Evolutionary conservation across 2,888 invertebrate genomes (phyloP).

Genomic region (Esperia sulphurella): DNA sequence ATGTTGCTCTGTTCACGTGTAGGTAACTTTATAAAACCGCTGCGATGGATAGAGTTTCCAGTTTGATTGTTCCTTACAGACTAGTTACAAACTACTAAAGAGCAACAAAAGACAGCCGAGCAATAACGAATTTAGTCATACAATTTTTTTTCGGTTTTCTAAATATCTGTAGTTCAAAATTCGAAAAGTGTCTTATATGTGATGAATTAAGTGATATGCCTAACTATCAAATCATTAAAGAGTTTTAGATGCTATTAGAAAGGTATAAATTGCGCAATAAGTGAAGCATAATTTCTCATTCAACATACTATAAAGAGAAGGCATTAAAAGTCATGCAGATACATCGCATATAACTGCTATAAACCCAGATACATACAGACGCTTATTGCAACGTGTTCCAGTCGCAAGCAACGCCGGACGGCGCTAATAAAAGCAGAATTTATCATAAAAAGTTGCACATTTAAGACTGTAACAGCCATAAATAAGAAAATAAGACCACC

Average conservation of each 20-base stretch:
- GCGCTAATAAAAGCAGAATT: conserved; percentile 60
- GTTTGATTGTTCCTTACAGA: too few species aligned
- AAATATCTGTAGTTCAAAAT: too few species aligned
- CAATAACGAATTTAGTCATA: too few species aligned
- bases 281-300: conserved; percentile 26
- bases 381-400: conserved; percentile 36
- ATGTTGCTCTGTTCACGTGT: too few species aligned
- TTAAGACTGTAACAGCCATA: conserved; percentile 66
- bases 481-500: conserved; percentile 70
- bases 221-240: conserved; percentile 2
- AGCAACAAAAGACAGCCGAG: too few species aligned
- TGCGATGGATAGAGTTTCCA: too few species aligned
- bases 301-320: conserved; percentile 36
- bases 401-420: conserved; percentile 34
- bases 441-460: conserved; percentile 74
- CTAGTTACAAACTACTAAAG: too few species aligned
- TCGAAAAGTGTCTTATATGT: not conserved
- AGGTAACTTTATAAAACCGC: too few species aligned
- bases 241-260: not conserved
- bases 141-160: too few species aligned
- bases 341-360: conserved; percentile 30
- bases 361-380: conserved; percentile 48
- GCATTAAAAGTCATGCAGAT: conserved; percentile 30
- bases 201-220: not conserved
- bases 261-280: conserved; percentile 16